These are phyloP conservation scores for Picus viridis DNA, from an alignment of 2,797 vertebrate genomes.

Conservation along the genomic window DNA sequence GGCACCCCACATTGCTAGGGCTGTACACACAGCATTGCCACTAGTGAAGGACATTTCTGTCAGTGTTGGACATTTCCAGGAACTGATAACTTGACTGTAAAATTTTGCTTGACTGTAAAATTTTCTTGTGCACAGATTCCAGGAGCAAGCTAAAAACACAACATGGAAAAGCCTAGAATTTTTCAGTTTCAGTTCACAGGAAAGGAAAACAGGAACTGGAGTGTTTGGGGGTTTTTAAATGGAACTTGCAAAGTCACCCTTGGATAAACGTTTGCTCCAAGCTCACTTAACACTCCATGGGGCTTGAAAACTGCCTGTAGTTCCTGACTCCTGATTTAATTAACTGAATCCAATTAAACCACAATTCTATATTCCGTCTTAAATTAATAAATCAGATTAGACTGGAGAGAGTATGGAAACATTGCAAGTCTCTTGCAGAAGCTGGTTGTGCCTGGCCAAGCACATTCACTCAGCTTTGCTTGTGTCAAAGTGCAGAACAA, in stretches of 20 bases:
- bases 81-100: slow-evolving; percentile 47
- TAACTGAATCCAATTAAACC: slow-evolving; percentile 9
- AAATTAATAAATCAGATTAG: slow-evolving; percentile 2
- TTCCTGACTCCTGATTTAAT: background rate
- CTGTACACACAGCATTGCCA: background rate
- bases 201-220: background rate
- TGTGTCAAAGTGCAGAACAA: background rate
- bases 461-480: background rate
- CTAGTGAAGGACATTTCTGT: background rate
- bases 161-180: background rate
- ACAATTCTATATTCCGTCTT: background rate
- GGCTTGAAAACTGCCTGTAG: background rate
- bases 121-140: background rate
- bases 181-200: background rate
- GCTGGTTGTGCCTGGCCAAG: background rate
- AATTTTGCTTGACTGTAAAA: background rate
- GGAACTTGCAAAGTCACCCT: background rate
- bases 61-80: slow-evolving; percentile 1
- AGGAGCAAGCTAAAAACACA: background rate
- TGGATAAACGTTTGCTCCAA: background rate
- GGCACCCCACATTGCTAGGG: background rate
- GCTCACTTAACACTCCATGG: background rate
- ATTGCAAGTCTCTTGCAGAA: background rate
- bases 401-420: background rate
- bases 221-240: background rate